phyloP scores from a whole-genome alignment of 1,140 invertebrate genomes.

The Hylaeus anthracinus region DNA sequence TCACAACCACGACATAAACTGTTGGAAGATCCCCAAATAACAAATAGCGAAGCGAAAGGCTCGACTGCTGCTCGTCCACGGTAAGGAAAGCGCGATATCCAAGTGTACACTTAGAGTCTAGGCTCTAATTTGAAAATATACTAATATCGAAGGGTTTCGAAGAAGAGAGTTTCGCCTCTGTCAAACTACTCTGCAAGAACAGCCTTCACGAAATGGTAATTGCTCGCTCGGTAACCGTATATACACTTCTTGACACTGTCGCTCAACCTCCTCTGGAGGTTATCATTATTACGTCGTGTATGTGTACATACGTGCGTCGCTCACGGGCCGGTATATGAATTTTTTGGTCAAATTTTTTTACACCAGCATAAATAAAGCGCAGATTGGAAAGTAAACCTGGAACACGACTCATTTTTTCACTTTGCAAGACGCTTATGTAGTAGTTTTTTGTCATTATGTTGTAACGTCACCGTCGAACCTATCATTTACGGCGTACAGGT shows the following conservation, averaged over 20 bases:
- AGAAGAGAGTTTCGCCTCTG: too few relatives aligned
- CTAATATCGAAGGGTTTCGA: too few relatives aligned
- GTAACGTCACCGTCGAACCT: background rate
- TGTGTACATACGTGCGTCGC: background rate
- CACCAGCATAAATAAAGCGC: background rate
- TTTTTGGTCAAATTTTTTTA: constrained; percentile 1
- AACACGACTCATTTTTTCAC: background rate
- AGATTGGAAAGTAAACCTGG: background rate
- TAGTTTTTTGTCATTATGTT: background rate
- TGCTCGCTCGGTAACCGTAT: background rate
- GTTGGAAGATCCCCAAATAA: constrained; percentile 25
- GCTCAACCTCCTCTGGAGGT: constrained; percentile 5
- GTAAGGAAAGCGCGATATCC: constrained; percentile 34
- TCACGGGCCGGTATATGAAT: background rate
- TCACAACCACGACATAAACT: constrained; percentile 1
- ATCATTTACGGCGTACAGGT: background rate
- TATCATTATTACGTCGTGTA: background rate
- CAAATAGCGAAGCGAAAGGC: constrained; percentile 18
- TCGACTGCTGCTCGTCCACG: background rate
- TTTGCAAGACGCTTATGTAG: background rate
- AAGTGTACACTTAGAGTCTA: too few relatives aligned
- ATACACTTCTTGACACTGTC: background rate
- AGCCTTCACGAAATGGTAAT: constrained; percentile 35
- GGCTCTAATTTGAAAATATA: too few relatives aligned
- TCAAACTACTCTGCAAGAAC: too few relatives aligned